Evolutionary conservation across 2,888 invertebrate species (phyloP).

Genomic region (Machimus rusticus): DNA sequence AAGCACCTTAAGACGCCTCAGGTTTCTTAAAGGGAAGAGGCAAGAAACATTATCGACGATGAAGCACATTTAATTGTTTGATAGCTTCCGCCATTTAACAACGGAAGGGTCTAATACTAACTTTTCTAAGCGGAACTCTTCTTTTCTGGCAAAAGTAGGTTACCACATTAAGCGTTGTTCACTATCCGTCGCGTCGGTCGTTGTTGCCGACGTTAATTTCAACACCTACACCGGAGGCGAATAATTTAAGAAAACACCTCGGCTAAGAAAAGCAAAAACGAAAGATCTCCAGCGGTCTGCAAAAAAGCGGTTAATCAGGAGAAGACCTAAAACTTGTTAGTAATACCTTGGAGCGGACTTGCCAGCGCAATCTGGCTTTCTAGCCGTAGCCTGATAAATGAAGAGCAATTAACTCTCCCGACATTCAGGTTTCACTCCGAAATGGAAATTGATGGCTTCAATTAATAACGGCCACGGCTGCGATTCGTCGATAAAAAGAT

Average conservation of each 20-base stretch:
- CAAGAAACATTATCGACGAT: not conserved
- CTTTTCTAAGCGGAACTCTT: not conserved
- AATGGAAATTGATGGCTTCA: conserved; percentile 39
- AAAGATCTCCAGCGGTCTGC: not conserved
- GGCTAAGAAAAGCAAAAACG: not conserved
- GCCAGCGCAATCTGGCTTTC: conserved; percentile 3
- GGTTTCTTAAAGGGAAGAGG: not conserved
- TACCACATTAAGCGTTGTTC: not conserved
- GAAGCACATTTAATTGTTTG: not conserved
- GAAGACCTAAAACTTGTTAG: conserved; percentile 31
- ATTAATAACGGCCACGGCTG: conserved; percentile 26
- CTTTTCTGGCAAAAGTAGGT: not conserved
- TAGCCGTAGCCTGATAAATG: conserved; percentile 29
- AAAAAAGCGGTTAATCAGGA: conserved; percentile 30
- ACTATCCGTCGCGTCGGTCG: not conserved
- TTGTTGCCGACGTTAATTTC: not conserved
- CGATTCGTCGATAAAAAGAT: not conserved
- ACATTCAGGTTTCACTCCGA: conserved; percentile 38
- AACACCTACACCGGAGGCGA: not conserved
- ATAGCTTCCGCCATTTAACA: not conserved
- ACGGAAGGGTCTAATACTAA: not conserved
- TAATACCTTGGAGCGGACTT: conserved; percentile 8
- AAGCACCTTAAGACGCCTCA: not conserved
- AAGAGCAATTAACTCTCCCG: conserved; percentile 35
- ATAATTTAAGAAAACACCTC: not conserved